A percentile compares a stretch with the other conserved stretches of the same genome.
Conservation (phyloP, 2,113 vertebrate genomes). For the Pluvianellus socialis region DNA sequence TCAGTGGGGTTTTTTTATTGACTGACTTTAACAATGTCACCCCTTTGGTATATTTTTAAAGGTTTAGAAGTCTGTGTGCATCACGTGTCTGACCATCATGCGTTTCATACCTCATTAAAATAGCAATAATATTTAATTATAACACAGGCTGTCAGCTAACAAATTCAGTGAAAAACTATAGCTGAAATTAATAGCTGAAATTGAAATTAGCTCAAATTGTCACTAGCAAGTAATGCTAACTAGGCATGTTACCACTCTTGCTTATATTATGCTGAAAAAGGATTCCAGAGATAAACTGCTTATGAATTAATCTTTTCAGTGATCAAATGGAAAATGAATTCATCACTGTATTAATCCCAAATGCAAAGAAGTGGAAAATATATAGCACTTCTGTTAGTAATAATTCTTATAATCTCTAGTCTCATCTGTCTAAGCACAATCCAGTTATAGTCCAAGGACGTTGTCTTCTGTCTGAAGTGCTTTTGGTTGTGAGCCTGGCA, state of each 20-base stretch:
- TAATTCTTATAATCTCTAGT: neutral
- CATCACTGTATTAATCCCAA: neutral
- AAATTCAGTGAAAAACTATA: conserved; percentile 57
- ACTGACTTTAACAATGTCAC: conserved; percentile 19
- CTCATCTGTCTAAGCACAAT: neutral
- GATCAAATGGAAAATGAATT: neutral
- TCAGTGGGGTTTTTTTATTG: conserved; percentile 38
- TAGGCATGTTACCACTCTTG: neutral
- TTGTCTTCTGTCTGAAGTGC: neutral
- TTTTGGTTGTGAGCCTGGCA: neutral
- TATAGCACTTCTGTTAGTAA: neutral
- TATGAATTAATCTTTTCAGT: neutral
- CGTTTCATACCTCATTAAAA: conserved; percentile 57
- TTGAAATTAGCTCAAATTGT: conserved; percentile 17
- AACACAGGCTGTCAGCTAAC: conserved; percentile 55
- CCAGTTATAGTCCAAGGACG: neutral
- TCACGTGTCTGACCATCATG: conserved; percentile 16
- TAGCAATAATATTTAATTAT: conserved; percentile 45
- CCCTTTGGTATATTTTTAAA: conserved; percentile 48
- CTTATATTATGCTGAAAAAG: neutral
- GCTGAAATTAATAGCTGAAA: neutral
- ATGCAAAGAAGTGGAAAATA: neutral
- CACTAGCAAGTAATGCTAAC: conserved; percentile 15
- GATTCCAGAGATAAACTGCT: neutral
- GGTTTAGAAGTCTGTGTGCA: conserved; percentile 8